These are phyloP conservation scores for Hydra vulgaris DNA, from an alignment of 30 jellyfish, hydroid and myxozoan genomes.

Conservation along the genomic window DNA sequence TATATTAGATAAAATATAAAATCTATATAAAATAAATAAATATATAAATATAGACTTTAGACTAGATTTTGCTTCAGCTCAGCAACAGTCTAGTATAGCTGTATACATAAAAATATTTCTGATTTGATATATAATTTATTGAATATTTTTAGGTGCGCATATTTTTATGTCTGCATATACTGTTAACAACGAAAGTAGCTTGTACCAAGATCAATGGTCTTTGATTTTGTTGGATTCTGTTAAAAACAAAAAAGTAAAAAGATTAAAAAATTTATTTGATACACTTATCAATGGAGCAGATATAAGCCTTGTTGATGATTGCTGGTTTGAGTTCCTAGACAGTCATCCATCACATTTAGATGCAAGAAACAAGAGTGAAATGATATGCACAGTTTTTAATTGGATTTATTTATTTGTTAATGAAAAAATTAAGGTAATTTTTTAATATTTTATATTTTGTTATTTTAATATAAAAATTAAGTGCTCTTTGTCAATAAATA, in stretches of 20 bases:
- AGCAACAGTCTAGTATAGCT: too few relatives aligned
- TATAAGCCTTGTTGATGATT: background rate
- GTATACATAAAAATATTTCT: too few relatives aligned
- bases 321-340: constrained; percentile 7
- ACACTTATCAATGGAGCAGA: background rate
- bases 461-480: too few relatives aligned
- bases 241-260: background rate
- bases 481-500: background rate
- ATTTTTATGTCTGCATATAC: background rate
- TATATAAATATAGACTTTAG: too few relatives aligned
- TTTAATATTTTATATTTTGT: background rate
- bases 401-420: constrained; percentile 2
- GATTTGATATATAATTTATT: background rate
- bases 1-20: too few relatives aligned
- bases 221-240: background rate
- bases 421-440: background rate
- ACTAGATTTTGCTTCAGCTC: too few relatives aligned
- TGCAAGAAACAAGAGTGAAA: background rate
- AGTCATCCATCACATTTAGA: background rate
- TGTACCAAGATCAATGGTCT: background rate
- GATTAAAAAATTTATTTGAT: background rate
- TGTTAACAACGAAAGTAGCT: background rate
- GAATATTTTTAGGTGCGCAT: background rate
- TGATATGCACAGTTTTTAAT: background rate
- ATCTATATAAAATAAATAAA: too few relatives aligned